phyloP scores from a whole-genome alignment of 2,113 vertebrate species.

The Eptatretus burgeri region DNA sequence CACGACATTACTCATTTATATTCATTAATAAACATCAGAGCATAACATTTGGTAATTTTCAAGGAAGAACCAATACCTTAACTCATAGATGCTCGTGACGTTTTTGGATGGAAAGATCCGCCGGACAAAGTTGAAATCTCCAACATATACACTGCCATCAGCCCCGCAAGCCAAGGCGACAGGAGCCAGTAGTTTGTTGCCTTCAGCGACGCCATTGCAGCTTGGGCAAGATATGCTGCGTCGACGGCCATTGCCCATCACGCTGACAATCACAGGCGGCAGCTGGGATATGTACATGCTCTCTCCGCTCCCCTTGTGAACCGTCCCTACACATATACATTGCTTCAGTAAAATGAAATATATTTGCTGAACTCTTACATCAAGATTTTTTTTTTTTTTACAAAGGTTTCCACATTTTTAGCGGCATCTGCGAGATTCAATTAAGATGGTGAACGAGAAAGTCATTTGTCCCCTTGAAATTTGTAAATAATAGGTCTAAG shows the following conservation, averaged over 20 bases:
- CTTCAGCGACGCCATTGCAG: slow-evolving; percentile 83
- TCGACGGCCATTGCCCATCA: slow-evolving; percentile 83
- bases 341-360: too few species aligned
- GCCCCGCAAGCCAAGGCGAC: slow-evolving; percentile 72
- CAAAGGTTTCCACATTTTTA: too few species aligned
- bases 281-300: slow-evolving; percentile 87
- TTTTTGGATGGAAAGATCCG: slow-evolving; percentile 83
- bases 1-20: too few species aligned
- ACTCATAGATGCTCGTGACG: slow-evolving; percentile 72
- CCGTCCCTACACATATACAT: slow-evolving; percentile 30
- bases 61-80: slow-evolving; percentile 28
- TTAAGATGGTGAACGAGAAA: too few species aligned
- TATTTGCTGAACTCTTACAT: too few species aligned
- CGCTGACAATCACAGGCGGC: slow-evolving; percentile 67
- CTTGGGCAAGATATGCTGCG: slow-evolving; percentile 92
- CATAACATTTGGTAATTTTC: too few species aligned
- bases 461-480: too few species aligned
- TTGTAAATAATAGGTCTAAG: too few species aligned
- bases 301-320: slow-evolving; percentile 88
- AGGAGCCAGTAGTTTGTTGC: slow-evolving; percentile 91
- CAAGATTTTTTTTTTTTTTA: too few species aligned
- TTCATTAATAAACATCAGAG: too few species aligned
- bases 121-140: slow-evolving; percentile 86
- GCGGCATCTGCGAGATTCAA: too few species aligned
- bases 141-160: slow-evolving; percentile 83